These are phyloP conservation scores for Microctenopoma stevenorrisi DNA, from an alignment of 2,797 vertebrate genomes.

Conservation along the genomic window DNA sequence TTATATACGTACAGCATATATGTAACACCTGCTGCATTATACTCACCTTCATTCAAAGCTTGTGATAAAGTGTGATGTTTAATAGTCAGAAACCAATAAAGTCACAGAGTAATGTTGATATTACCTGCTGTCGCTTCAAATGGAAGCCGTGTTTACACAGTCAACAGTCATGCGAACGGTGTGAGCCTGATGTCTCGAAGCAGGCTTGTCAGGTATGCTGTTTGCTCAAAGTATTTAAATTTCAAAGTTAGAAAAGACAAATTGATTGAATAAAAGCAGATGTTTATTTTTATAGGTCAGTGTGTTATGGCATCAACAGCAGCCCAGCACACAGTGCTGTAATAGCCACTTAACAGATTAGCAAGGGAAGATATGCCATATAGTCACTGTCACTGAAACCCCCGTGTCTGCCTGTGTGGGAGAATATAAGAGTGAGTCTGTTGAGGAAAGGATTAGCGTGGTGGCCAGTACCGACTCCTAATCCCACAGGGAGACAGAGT, in stretches of 20 bases:
- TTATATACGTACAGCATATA: neutral
- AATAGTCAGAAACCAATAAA: conserved; percentile 25
- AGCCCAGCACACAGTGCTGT: conserved; percentile 16
- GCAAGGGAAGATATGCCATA: conserved; percentile 46
- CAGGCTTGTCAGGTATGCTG: conserved; percentile 46
- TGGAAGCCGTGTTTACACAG: conserved; percentile 67
- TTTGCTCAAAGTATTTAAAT: conserved; percentile 35
- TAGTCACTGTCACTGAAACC: conserved; percentile 40
- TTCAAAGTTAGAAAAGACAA: conserved; percentile 23
- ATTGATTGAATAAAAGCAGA: conserved; percentile 3
- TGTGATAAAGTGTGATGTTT: conserved; percentile 24
- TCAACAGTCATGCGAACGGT: conserved; percentile 63
- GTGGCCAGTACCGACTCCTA: conserved; percentile 62
- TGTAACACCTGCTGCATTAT: conserved; percentile 20
- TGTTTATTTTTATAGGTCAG: neutral
- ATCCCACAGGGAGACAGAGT: conserved; percentile 71
- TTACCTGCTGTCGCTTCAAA: conserved; percentile 58
- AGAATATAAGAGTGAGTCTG: conserved; percentile 60
- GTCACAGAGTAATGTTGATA: conserved; percentile 28
- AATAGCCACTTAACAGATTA: conserved; percentile 72
- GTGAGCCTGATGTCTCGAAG: conserved; percentile 30
- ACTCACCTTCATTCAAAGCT: neutral
- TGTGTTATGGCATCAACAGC: conserved; percentile 28
- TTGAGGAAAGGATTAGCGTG: conserved; percentile 73
- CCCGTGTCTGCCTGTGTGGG: conserved; percentile 40